Conservation (phyloP, 1,140 invertebrate genomes). For the Lethrus apterus region DNA sequence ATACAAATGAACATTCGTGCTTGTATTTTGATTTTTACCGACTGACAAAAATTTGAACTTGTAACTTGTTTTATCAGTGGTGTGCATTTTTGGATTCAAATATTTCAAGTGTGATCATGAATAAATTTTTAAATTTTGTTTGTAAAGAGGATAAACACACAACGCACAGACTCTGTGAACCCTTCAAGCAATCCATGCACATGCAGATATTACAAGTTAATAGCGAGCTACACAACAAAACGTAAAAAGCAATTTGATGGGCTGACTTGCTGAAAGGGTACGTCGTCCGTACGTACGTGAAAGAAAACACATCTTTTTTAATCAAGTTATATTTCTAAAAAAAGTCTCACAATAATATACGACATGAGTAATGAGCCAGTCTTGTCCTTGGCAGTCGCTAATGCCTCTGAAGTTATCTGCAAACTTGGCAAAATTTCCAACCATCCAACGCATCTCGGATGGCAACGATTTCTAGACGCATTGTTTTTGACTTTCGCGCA, state of each 20-base stretch:
- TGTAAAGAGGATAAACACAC: constrained; percentile 1
- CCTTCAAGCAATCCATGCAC: constrained; percentile 21
- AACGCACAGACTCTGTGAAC: constrained; percentile 20
- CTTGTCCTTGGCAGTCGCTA: constrained; percentile 29
- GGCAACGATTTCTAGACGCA: not conserved
- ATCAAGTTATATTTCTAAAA: constrained; percentile 40
- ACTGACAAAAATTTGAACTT: too few species aligned
- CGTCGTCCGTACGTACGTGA: constrained; percentile 19
- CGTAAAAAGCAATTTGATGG: not conserved
- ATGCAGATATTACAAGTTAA: constrained; percentile 14
- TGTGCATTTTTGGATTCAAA: too few species aligned
- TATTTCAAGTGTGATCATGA: too few species aligned
- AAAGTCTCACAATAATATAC: constrained; percentile 39
- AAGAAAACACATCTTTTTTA: constrained; percentile 27
- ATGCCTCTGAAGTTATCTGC: constrained; percentile 16
- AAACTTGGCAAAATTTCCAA: constrained; percentile 33
- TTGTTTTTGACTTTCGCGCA: constrained; percentile 8
- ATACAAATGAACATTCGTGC: too few species aligned
- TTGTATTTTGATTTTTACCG: too few species aligned
- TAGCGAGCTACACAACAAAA: constrained; percentile 1
- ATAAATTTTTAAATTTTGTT: too few species aligned
- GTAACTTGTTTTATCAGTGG: not conserved
- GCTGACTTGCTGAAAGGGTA: constrained; percentile 28
- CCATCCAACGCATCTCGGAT: constrained; percentile 16
- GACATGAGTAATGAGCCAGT: constrained; percentile 37